A percentile compares a stretch with the other conserved stretches of the same genome.
Evolutionary conservation across 2,113 vertebrate genomes (phyloP).

Genomic region (Phyllostomus discolor): DNA sequence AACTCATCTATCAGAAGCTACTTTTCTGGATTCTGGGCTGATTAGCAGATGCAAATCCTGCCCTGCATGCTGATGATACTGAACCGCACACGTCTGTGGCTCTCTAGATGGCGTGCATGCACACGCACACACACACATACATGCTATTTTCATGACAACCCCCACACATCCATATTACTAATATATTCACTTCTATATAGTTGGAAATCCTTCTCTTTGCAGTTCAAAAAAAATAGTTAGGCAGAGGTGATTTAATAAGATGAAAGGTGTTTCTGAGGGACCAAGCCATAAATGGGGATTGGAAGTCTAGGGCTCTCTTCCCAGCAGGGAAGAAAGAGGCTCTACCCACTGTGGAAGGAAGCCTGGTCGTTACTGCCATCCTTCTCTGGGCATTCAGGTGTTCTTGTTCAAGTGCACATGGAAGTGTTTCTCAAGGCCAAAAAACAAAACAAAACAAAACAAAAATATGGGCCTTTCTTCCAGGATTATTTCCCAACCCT

Average conservation of each 20-base stretch:
- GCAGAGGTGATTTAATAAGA: background rate
- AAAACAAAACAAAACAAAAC: no score
- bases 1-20: conserved; percentile 65
- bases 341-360: accelerated
- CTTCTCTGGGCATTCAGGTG: background rate
- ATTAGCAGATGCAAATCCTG: conserved; percentile 67
- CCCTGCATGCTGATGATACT: conserved; percentile 30
- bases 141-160: background rate
- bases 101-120: background rate
- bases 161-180: background rate
- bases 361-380: background rate
- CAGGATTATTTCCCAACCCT: background rate
- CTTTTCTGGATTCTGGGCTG: conserved; percentile 65
- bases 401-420: no score
- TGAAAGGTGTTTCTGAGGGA: background rate
- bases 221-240: background rate
- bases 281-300: background rate
- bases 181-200: background rate
- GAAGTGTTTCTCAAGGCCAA: background rate
- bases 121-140: background rate
- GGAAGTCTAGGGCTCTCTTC: background rate
- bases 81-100: background rate
- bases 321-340: background rate
- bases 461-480: background rate
- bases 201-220: background rate